Evolutionary conservation across 2,888 invertebrate species (phyloP), one percentile per base, ranked within the genome.

Genomic region (Cistogaster globosa): DNA sequence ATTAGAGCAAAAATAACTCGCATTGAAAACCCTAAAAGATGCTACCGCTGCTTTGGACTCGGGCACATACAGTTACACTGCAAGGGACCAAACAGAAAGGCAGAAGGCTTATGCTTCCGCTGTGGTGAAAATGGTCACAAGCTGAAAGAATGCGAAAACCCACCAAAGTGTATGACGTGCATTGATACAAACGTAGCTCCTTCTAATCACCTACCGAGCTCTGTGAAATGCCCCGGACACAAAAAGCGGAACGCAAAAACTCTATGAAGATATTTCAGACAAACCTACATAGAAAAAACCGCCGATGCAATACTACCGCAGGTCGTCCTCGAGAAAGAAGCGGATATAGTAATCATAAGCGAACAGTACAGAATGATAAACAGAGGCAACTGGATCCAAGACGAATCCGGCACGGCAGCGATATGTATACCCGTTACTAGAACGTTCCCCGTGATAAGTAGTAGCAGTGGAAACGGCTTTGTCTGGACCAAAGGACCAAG

Each of bases 271-370:
- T 68, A 16, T 36, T 68, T 2, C 67, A 51, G 32, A 5, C 16
- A 16, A 67, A 67, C n/a, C 51, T 67, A 51, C 67, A 67, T n/a
- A 48, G 48, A 67, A 32, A 68, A 53, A 32, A 18, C 18, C 18
- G 53, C 68, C 36, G 18, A 68, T 26, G 67, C 51, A 16, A n/a
- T 67, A 4, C 32, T 68, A 51, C 36, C 26, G 9, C 36, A 68
- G 5, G 36, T 53, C 3, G 3, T 4, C 4, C 16, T 18, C n/a
- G 68, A 68, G 36, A 8, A 68, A 14, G 11, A n/a, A 32, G 53
- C 36, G 6, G 68, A 53, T 53, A 11, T 53, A 2, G 20, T 11
- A 5, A 20, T 53, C 7, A 53, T 53, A 3, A 18, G 53, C 11
- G 53, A 53, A 18, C 53, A 53, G 11, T 53, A 53, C 18, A 20